Evolutionary conservation across 2,888 invertebrate genomes (phyloP), one percentile per base, ranked within the genome.

Genomic region (Amblyteles armatorius): DNA sequence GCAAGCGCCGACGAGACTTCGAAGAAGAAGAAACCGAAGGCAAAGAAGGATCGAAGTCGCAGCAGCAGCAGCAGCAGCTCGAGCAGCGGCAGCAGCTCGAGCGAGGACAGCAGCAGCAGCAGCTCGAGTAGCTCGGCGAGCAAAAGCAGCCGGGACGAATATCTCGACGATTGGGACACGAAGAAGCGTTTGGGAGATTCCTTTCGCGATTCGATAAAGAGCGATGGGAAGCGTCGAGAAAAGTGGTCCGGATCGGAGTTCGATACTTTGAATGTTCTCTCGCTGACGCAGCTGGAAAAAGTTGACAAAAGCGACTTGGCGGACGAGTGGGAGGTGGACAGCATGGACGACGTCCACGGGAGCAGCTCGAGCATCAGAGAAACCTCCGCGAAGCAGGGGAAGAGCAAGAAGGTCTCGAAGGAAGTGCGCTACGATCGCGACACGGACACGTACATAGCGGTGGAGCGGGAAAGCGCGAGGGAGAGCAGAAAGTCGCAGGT

Each of bases 251-350:
- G 91, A 63, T 91, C 91, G n/a, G 93, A 93, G 68, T 93, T 92
- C 65, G 92, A 93, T 65, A 90, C 90, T 0, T 83, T 93, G 9
- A 92, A 93, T 60, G 92, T 93, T 3, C 90, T 90, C 0, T 92
- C 93, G 0, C 83, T 94, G 40, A 93, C 92, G 13, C 93, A 94
- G 65, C 88, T 94, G 0, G 92, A 93, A 33, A 91, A 91, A 67
- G 91, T 89, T 0, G 85, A 84, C 3, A 90, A 88, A 60, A 87
- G 87, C 13, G 90, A 91, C 11, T 80, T 90, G 2, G 89, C 91
- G 0, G 92, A 93, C 22, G 93, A 94, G 13, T 94, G 94, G 94
- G 93, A 94, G 83, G 93, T 93, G 0, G 94, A 94, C 52, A 94
- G 93, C 77, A 87, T 93, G 50, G 93, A 94, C 72, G 92, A 91